A percentile compares a stretch with the other conserved stretches of the same genome.
These are phyloP conservation scores for Liopterus haemorrhoidalis DNA, from an alignment of 2,888 invertebrate genomes.

Conservation along the genomic window DNA sequence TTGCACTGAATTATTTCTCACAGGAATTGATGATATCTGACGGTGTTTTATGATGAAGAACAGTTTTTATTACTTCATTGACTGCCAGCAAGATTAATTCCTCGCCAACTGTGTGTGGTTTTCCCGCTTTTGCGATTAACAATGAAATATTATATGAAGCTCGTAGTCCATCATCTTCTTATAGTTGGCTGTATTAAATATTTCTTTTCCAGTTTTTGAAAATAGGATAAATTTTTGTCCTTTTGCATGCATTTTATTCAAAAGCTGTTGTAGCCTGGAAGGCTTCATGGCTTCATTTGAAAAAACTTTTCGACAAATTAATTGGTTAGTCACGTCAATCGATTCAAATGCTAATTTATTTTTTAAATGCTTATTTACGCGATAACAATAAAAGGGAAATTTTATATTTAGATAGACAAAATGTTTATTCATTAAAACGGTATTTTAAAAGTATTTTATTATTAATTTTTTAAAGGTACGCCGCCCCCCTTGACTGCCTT, in stretches of 20 bases:
- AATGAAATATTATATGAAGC: constrained; percentile 31
- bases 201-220: constrained; percentile 26
- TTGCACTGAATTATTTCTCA: constrained; percentile 34
- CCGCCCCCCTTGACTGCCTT: too few species aligned
- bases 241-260: constrained; percentile 22
- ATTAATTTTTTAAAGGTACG: too few species aligned
- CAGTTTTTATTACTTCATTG: constrained; percentile 36
- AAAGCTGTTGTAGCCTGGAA: constrained; percentile 27
- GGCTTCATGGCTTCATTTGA: constrained; percentile 24
- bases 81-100: constrained; percentile 37
- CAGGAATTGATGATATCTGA: constrained; percentile 34
- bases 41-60: constrained; percentile 37
- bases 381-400: too few species aligned
- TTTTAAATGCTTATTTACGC: too few species aligned
- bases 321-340: too few species aligned
- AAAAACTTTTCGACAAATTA: constrained; percentile 19
- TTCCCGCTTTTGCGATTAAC: constrained; percentile 32
- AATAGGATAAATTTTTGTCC: constrained; percentile 20
- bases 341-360: too few species aligned
- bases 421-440: too few species aligned
- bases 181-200: constrained; percentile 17
- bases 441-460: too few species aligned
- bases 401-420: too few species aligned
- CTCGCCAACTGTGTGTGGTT: constrained; percentile 34
- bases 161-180: constrained; percentile 27